These are phyloP conservation scores for Pristionchus japonicus DNA, from an alignment of 2,888 invertebrate species.

Conservation along the genomic window DNA sequence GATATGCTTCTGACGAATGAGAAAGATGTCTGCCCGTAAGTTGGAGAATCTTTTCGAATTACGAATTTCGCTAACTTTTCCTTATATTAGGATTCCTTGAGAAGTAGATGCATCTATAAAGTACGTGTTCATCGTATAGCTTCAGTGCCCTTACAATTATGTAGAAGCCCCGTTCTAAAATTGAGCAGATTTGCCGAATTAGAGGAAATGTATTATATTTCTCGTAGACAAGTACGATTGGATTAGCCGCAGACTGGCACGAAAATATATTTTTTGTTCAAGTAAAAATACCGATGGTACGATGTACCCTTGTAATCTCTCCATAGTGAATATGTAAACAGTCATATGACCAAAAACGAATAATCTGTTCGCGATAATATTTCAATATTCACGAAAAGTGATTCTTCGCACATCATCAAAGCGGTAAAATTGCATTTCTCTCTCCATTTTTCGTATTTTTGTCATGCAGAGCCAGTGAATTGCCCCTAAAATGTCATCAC, in stretches of 20 bases:
- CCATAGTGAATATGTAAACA: neutral
- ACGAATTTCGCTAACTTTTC: neutral
- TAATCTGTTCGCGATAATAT: neutral
- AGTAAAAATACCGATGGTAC: neutral
- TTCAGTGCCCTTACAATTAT: too few relatives aligned
- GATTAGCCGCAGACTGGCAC: neutral
- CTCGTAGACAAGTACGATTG: neutral
- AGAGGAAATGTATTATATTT: neutral
- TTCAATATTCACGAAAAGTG: neutral
- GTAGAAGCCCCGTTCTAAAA: too few relatives aligned
- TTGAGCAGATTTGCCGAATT: too few relatives aligned
- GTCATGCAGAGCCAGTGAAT: too few relatives aligned
- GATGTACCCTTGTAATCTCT: neutral
- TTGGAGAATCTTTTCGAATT: neutral
- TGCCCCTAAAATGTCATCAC: neutral
- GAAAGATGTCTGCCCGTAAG: slow-evolving; percentile 68
- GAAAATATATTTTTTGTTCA: neutral
- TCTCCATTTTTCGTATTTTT: too few relatives aligned
- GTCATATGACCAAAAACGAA: neutral
- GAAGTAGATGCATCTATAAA: too few relatives aligned
- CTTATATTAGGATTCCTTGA: too few relatives aligned
- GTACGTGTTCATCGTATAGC: too few relatives aligned
- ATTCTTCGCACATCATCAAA: neutral
- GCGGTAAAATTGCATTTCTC: too few relatives aligned
- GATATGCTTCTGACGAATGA: slow-evolving; percentile 72